Conservation (phyloP, 2,113 vertebrate genomes). For the Anoplopoma fimbria region DNA sequence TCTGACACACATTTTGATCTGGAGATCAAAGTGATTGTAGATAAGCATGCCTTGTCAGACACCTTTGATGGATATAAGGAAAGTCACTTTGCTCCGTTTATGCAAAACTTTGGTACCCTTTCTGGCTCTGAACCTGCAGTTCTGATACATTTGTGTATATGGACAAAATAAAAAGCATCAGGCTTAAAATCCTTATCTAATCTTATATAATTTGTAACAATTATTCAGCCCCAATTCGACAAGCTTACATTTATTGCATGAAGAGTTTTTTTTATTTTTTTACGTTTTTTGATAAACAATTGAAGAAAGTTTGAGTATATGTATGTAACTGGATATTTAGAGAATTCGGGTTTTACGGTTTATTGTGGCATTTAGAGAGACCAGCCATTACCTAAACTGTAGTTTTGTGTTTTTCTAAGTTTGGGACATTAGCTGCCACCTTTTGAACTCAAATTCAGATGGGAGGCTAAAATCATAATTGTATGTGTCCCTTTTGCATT, state of each 20-base stretch:
- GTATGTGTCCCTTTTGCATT: too few species aligned
- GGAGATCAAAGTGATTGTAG: constrained; percentile 41
- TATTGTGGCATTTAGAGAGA: neutral
- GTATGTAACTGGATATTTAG: neutral
- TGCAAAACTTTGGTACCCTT: neutral
- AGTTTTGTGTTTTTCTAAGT: neutral
- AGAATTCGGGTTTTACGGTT: neutral
- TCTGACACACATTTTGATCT: constrained; percentile 48
- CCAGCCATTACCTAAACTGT: neutral
- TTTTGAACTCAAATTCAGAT: neutral
- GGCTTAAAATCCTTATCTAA: neutral
- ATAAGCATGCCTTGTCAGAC: constrained; percentile 11
- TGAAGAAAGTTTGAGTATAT: too few species aligned
- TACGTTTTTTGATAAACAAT: too few species aligned
- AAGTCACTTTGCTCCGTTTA: constrained; percentile 20
- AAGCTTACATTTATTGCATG: too few species aligned
- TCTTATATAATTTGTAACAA: neutral
- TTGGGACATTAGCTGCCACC: neutral
- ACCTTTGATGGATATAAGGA: constrained; percentile 32
- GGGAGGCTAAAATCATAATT: neutral
- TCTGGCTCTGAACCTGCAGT: neutral
- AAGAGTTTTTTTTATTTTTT: too few species aligned
- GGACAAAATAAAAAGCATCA: neutral
- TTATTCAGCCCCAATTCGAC: neutral
- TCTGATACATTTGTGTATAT: neutral